Base-by-base conservation (phyloP, 2,797 vertebrate species). In the Discoglossus pictus region DNA sequence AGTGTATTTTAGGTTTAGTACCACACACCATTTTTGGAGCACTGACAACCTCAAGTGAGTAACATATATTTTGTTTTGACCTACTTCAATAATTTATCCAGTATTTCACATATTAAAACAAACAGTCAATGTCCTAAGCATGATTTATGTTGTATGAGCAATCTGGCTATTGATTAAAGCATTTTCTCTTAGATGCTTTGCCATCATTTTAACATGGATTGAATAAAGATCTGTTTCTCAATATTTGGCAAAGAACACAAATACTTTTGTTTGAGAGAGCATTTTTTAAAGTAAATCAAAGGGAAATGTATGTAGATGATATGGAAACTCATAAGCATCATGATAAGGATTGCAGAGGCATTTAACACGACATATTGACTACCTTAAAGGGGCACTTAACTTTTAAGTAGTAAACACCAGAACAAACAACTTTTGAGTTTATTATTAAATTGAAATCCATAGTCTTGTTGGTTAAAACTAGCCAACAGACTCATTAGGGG, bases 201-300 rank as follows among this genome's bases (percentile, higher is more conserved):
- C 68, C 60, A 70, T 56, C 23, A 21, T 63, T 58, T 50, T 56
- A 62, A 70, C 34, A 61, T 63, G 68, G 60, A 63, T 56, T 39
- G 27, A 70, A 70, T 63, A 63, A 70, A 63, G 60, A 55, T 42
- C 20, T 20, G 58, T 31, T 39, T 42, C 39, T 47, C 34, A 46
- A 39, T 50, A 50, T 15, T 43, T 70, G 60, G 68, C 52, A 63
- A 50, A 21, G 10, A 40, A 27, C 20, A 2, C 16, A 17, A 62
- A 62, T 70, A 13, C 50, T 61, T 69, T 61, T 9, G 34, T 18
- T 56, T 51, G 51, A 46, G 36, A 60, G n/a, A n/a, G n/a, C 46
- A 42, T 21, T 18, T 54, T 40, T 48, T 43, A 11, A 31, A 25
- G 17, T 23, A 39, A 48, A 23, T 62, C 17, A 55, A 39, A 62